These are phyloP conservation scores for Trichopria drosophilae DNA, from an alignment of 2,888 invertebrate genomes.

Conservation along the genomic window DNA sequence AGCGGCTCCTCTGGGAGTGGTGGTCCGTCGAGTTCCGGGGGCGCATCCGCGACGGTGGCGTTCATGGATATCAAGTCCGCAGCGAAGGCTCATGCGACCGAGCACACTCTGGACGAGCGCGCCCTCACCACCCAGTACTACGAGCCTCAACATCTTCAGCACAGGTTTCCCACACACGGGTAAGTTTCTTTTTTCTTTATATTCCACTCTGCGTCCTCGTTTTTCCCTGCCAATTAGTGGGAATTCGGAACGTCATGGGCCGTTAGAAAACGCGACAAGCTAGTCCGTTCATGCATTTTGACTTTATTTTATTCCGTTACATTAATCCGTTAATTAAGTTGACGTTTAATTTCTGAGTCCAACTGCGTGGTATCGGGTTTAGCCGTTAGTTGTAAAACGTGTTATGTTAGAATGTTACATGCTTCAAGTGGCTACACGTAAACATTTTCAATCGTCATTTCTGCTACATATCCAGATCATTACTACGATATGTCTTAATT, in stretches of 20 bases:
- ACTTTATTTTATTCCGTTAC: slow-evolving; percentile 11
- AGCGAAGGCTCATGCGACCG: slow-evolving; percentile 88
- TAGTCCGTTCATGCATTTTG: no score
- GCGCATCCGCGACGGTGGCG: slow-evolving; percentile 86
- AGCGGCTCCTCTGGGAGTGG: slow-evolving; percentile 58
- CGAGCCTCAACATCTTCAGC: slow-evolving; percentile 69
- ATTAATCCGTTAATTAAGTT: no score
- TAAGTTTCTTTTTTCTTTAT: slow-evolving; percentile 48
- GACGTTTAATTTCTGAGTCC: no score
- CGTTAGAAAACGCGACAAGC: no score
- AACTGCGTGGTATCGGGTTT: no score
- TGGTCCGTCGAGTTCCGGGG: slow-evolving; percentile 64
- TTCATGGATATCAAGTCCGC: slow-evolving; percentile 98
- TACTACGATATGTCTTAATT: no score
- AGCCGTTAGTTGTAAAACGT: no score
- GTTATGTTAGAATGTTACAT: no score
- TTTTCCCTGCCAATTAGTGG: slow-evolving; percentile 19
- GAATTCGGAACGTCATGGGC: no score
- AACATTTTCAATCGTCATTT: no score
- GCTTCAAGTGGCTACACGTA: no score
- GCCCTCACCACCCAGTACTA: slow-evolving; percentile 89
- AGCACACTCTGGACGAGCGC: slow-evolving; percentile 85
- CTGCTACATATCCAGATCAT: no score
- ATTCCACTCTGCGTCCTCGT: neutral
- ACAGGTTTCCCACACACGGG: slow-evolving; percentile 62